Base-by-base conservation (phyloP, 2,797 vertebrate species). In the Malurus splendens region DNA sequence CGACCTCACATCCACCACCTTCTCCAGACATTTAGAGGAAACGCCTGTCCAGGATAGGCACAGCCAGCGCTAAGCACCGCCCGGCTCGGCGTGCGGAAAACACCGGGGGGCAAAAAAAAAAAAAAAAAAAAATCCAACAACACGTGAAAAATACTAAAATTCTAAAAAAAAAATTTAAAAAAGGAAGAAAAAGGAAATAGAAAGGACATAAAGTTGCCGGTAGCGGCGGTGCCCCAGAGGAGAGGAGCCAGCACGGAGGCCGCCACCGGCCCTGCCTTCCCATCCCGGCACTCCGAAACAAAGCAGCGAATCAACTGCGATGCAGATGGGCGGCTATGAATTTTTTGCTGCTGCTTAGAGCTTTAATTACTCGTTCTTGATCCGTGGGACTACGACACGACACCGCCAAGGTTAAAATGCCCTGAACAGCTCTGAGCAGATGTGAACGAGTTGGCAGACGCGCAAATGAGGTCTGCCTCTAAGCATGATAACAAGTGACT, bases 401-500 rank as follows among this genome's bases (percentile, higher is more conserved):
- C 95, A 96, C 94, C 93, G 88, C 97, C 97, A 97, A 97, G 97
- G 97, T 97, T 97, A 97, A 97, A 98, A 98, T 97, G 97, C 96
- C 96, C 96, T 87, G 93, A 97, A 96, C 96, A 95, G 96, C 90
- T 93, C 94, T 57, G 95, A 98, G 97, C 97, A 97, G 97, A 97
- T 98, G 97, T 97, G 97, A 97, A 96, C 92, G 95, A 97, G 96
- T 96, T 97, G 97, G 97, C 97, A 98, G 97, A 96, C 96, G 93
- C 95, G 95, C 97, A 98, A 97, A 97, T 97, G 97, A 98, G 97
- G 97, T 96, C 97, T 97, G 97, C 97, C 97, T 97, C 85, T 56
- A 96, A 97, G 97, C 97, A 95, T 94, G 95, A 97, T 97, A 97
- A 97, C 97, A 97, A 98, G 97, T 97, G 97, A 98, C 97, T 97